A percentile compares a stretch with the other conserved stretches of the same genome.
These are phyloP conservation scores for Ostrea edulis DNA, from an alignment of 1,140 invertebrate species.

Conservation along the genomic window DNA sequence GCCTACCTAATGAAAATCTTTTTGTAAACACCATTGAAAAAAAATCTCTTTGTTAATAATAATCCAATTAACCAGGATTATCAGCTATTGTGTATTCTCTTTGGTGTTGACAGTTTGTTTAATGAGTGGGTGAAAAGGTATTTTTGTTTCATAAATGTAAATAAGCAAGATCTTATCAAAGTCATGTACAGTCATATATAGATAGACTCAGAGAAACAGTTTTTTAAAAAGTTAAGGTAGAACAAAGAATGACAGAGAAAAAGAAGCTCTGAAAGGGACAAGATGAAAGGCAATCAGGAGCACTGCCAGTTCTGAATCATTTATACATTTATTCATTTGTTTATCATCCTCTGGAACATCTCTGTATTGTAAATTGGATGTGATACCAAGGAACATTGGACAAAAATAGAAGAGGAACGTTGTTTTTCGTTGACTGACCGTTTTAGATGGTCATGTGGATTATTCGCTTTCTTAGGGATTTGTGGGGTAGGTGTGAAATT, in stretches of 20 bases:
- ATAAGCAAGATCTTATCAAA: slow-evolving; percentile 24
- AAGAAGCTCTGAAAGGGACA: background rate
- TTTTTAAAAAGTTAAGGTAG: background rate
- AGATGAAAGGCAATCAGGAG: background rate
- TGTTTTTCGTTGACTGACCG: background rate
- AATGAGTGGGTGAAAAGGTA: slow-evolving; percentile 20
- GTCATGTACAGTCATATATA: background rate
- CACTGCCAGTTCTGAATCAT: slow-evolving; percentile 15
- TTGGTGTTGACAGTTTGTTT: slow-evolving; percentile 31
- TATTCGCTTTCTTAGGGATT: background rate
- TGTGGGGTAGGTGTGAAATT: slow-evolving; percentile 7
- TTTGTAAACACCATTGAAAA: background rate
- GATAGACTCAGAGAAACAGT: too few species aligned
- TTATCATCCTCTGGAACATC: slow-evolving; percentile 13
- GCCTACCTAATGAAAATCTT: background rate
- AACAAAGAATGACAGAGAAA: background rate
- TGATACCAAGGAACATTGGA: slow-evolving; percentile 2
- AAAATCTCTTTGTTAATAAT: slow-evolving; percentile 18
- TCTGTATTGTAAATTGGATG: background rate
- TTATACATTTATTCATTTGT: slow-evolving; percentile 7
- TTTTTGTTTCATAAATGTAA: slow-evolving; percentile 24
- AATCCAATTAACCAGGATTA: slow-evolving; percentile 30
- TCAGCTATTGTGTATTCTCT: background rate
- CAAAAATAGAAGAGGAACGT: background rate
- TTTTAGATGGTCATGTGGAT: background rate